Percentiles rank a stretch among this genome's conserved stretches.
Conservation (phyloP, 2,113 vertebrate genomes). For the Vombatus ursinus region DNA sequence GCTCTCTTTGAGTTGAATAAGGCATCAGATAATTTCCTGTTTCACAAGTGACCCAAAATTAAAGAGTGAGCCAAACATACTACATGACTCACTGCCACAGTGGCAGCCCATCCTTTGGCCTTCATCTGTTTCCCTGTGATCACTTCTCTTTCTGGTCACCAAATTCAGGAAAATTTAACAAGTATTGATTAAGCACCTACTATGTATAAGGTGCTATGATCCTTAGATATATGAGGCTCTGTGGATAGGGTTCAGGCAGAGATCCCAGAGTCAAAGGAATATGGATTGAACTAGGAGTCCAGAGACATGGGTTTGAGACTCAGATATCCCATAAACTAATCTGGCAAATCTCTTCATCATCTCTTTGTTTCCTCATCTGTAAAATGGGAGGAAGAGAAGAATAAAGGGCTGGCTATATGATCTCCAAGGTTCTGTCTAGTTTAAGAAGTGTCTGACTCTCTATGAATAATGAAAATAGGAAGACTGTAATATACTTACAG, state of each 20-base stretch:
- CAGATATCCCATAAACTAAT: neutral
- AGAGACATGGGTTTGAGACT: neutral
- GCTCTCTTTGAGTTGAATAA: neutral
- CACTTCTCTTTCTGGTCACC: neutral
- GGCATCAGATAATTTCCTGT: constrained; percentile 4
- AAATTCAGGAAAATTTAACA: neutral
- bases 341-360: neutral
- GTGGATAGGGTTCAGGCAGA: neutral
- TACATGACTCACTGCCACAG: neutral
- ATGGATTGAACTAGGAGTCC: too few relatives aligned
- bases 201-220: neutral
- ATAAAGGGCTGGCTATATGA: neutral
- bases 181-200: neutral
- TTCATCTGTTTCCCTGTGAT: neutral
- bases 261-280: neutral
- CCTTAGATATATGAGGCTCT: too few relatives aligned
- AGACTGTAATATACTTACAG: neutral
- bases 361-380: neutral
- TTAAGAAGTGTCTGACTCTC: neutral
- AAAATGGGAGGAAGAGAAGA: neutral
- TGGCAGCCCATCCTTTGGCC: neutral
- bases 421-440: neutral
- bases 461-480: neutral
- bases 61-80: neutral
- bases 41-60: neutral